phyloP scores from a whole-genome alignment of 2,888 invertebrate species.

The Holacanthella duospinosa region DNA sequence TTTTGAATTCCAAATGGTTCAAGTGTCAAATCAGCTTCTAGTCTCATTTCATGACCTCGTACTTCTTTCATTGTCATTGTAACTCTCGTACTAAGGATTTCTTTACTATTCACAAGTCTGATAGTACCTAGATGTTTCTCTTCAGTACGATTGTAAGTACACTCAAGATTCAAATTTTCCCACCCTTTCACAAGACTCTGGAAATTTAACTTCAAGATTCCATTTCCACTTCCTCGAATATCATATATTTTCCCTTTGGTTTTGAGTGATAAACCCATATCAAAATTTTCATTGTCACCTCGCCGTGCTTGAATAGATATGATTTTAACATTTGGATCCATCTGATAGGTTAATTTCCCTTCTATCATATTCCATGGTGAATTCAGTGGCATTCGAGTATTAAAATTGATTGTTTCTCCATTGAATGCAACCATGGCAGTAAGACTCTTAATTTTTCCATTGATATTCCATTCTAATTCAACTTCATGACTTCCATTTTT shows the following conservation, averaged over 20 bases:
- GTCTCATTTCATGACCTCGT: neutral
- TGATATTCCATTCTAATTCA: constrained; percentile 22
- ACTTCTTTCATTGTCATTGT: neutral
- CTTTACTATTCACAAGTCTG: constrained; percentile 12
- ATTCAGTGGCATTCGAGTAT: constrained; percentile 1
- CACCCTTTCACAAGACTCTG: constrained; percentile 28
- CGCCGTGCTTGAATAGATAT: constrained; percentile 14
- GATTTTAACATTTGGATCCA: neutral
- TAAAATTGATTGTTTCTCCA: neutral
- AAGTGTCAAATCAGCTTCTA: constrained; percentile 17
- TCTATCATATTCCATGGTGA: neutral
- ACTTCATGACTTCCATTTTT: constrained; percentile 11
- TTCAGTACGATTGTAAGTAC: constrained; percentile 16
- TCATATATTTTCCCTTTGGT: constrained; percentile 22
- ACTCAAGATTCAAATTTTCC: constrained; percentile 19
- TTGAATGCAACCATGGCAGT: neutral
- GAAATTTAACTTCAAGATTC: constrained; percentile 15
- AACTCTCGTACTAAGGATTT: constrained; percentile 9
- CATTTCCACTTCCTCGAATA: constrained; percentile 3
- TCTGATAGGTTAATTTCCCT: neutral
- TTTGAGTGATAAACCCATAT: constrained; percentile 18
- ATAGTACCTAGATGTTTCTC: neutral
- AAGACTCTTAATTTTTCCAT: constrained; percentile 10
- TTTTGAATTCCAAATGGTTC: constrained; percentile 12
- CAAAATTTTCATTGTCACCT: constrained; percentile 26